These are phyloP conservation scores for Cataglyphis altisquamis DNA, from an alignment of 2,888 invertebrate genomes.

Conservation along the genomic window DNA sequence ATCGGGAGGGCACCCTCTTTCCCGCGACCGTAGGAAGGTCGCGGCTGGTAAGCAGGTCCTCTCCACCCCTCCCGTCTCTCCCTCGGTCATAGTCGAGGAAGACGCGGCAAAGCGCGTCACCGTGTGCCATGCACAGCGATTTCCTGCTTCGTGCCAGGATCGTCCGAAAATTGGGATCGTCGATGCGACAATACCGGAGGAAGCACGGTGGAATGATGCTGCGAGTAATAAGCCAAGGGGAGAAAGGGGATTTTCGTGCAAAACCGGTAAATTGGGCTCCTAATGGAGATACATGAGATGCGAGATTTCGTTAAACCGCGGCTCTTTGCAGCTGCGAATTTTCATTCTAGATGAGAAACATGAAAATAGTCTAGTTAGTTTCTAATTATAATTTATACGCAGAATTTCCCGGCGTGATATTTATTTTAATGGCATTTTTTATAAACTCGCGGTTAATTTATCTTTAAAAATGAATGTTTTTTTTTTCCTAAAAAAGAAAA, in stretches of 20 bases:
- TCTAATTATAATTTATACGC: neutral
- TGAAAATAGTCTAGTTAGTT: neutral
- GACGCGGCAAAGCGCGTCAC: constrained; percentile 36
- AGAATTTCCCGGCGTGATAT: neutral
- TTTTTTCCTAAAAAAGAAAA: neutral
- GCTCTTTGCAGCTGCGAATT: neutral
- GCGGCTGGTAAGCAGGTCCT: constrained; percentile 26
- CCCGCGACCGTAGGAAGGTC: constrained; percentile 60
- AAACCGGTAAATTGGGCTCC: constrained; percentile 23
- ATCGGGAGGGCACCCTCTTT: constrained; percentile 63
- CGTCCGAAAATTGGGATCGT: constrained; percentile 12
- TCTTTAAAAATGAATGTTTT: neutral
- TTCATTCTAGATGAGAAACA: neutral
- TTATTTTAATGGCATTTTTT: neutral
- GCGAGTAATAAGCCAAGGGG: constrained; percentile 12
- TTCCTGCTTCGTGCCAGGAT: neutral
- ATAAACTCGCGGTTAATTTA: neutral
- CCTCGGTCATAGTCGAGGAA: constrained; percentile 3
- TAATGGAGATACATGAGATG: constrained; percentile 17
- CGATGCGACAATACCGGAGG: neutral
- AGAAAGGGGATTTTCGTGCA: constrained; percentile 17
- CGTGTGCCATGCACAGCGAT: constrained; percentile 40
- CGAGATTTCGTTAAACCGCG: constrained; percentile 11
- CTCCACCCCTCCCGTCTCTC: neutral
- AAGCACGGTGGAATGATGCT: neutral